phyloP scores from a whole-genome alignment of 2,113 vertebrate species.

The Pluvialis apricaria region DNA sequence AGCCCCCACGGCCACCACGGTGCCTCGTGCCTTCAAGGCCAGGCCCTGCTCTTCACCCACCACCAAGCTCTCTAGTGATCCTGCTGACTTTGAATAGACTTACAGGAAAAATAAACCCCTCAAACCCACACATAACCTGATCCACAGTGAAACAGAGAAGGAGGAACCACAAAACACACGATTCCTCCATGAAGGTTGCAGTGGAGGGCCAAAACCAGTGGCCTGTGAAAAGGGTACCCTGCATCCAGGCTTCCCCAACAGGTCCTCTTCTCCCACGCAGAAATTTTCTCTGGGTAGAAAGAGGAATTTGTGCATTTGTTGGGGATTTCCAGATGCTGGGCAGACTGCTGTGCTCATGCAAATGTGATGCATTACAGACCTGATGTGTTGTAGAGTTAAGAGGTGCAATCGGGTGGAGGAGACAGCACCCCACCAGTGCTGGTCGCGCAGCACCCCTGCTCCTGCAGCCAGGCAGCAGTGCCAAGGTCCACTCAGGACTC shows the following conservation, averaged over 20 bases:
- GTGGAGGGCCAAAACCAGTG: not conserved
- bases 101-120: not conserved
- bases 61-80: not conserved
- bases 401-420: not conserved
- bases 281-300: not conserved
- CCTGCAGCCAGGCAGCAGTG: not conserved
- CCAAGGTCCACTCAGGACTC: not conserved
- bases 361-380: not conserved
- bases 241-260: not conserved
- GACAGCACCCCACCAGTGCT: not conserved
- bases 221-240: not conserved
- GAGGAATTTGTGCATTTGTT: not conserved
- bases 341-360: not conserved
- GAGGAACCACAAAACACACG: not conserved
- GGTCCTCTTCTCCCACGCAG: not conserved
- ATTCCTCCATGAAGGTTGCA: not conserved
- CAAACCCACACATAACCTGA: not conserved
- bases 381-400: not conserved
- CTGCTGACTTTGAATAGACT: not conserved
- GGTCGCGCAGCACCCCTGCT: not conserved
- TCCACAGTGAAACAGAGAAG: not conserved
- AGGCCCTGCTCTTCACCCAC: not conserved
- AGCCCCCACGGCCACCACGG: rapidly evolving
- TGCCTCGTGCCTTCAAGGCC: not conserved
- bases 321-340: not conserved